Evolutionary conservation across 2,797 vertebrate species (phyloP).

Genomic region (Etheostoma nigrum): DNA sequence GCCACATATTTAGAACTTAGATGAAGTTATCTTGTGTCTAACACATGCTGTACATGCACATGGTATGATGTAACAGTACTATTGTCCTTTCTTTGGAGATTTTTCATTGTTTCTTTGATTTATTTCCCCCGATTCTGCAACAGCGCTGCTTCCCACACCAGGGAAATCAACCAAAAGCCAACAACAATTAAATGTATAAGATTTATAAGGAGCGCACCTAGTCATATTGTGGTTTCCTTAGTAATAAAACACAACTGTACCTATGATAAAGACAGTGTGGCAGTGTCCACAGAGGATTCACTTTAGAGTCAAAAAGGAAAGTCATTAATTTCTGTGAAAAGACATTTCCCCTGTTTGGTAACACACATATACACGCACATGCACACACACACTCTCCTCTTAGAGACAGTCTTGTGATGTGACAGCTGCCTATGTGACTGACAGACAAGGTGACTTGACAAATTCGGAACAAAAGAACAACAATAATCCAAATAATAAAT

Average conservation of each 20-base stretch:
- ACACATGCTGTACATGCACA: constrained; percentile 22
- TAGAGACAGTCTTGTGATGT: constrained; percentile 19
- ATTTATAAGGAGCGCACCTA: constrained; percentile 63
- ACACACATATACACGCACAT: background rate
- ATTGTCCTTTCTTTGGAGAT: constrained; percentile 38
- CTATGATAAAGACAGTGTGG: constrained; percentile 49
- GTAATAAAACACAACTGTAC: constrained; percentile 54
- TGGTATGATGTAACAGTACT: constrained; percentile 39
- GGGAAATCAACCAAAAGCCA: constrained; percentile 73
- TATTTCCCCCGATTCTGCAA: constrained; percentile 66
- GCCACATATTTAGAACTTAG: constrained; percentile 9
- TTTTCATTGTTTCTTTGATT: constrained; percentile 65
- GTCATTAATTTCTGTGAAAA: constrained; percentile 21
- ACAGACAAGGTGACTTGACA: constrained; percentile 48
- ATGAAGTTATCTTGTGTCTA: constrained; percentile 29
- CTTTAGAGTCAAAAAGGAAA: constrained; percentile 34
- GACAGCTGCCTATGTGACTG: constrained; percentile 45
- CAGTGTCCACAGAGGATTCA: constrained; percentile 29
- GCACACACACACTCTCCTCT: background rate
- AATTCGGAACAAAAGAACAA: constrained; percentile 33
- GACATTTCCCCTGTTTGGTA: constrained; percentile 24
- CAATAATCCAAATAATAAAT: constrained; percentile 26
- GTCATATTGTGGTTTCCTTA: constrained; percentile 51
- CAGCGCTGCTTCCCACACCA: constrained; percentile 29
- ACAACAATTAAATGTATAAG: constrained; percentile 74